These are phyloP conservation scores for Cryptops parisi DNA, from an alignment of 2,888 invertebrate genomes.

Conservation along the genomic window DNA sequence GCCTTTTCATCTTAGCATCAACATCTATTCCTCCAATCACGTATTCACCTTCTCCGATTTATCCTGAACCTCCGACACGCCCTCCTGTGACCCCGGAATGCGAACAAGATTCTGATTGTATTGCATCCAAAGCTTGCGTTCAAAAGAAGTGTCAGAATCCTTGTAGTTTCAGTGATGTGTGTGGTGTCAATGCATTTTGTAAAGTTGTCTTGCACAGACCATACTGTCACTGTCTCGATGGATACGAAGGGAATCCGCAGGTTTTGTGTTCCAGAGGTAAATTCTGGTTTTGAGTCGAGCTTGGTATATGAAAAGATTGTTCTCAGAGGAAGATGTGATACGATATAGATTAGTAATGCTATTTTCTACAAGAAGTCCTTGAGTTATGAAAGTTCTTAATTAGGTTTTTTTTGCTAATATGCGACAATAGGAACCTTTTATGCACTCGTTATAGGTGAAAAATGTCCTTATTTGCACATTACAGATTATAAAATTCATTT, in stretches of 20 bases:
- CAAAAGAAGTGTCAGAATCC: slow-evolving; percentile 74
- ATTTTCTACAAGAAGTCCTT: too few relatives aligned
- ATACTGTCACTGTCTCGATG: slow-evolving; percentile 62
- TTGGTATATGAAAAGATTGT: too few relatives aligned
- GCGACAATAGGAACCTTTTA: too few relatives aligned
- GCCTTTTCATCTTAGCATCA: background rate
- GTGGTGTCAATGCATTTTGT: slow-evolving; percentile 62
- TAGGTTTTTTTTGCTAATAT: too few relatives aligned
- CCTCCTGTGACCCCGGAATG: slow-evolving; percentile 42
- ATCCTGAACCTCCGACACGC: slow-evolving; percentile 9
- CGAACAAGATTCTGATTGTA: slow-evolving; percentile 66
- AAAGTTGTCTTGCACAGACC: slow-evolving; percentile 64
- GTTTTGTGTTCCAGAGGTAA: slow-evolving; percentile 19
- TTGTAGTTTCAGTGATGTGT: slow-evolving; percentile 45
- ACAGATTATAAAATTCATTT: too few relatives aligned
- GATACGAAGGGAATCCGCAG: slow-evolving; percentile 65
- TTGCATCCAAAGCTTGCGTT: slow-evolving; percentile 69
- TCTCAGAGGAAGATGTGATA: too few relatives aligned
- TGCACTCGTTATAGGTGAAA: too few relatives aligned
- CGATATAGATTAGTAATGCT: too few relatives aligned
- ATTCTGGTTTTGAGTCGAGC: too few relatives aligned
- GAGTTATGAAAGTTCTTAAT: too few relatives aligned
- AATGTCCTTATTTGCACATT: too few relatives aligned
- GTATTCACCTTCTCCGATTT: slow-evolving; percentile 1
- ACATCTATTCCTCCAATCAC: background rate